phyloP scores from a whole-genome alignment of 2,797 vertebrate species.

The Aeoliscus strigatus region DNA sequence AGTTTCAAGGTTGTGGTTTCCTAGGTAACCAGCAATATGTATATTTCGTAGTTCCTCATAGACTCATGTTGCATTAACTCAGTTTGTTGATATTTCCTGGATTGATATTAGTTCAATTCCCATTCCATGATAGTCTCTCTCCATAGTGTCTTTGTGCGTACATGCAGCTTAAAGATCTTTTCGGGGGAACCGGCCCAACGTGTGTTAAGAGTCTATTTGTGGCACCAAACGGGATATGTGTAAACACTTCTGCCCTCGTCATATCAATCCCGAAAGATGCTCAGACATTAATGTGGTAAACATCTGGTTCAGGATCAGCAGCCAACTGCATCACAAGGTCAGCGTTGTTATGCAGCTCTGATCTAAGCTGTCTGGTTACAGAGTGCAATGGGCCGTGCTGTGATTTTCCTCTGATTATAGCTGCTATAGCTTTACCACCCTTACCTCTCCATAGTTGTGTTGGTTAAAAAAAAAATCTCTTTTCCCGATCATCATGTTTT shows the following conservation, averaged over 20 bases:
- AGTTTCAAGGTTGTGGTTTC: too few species aligned
- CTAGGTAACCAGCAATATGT: too few species aligned
- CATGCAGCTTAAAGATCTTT: too few species aligned
- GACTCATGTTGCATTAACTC: too few species aligned
- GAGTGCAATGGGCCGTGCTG: conserved; percentile 11
- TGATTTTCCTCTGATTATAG: conserved; percentile 11
- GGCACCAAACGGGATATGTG: too few species aligned
- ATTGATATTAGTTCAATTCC: too few species aligned
- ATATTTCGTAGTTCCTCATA: too few species aligned
- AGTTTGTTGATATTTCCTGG: too few species aligned
- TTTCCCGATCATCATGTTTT: conserved; percentile 34
- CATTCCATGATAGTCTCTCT: too few species aligned
- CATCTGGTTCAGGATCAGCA: conserved; percentile 18
- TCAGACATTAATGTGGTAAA: conserved; percentile 23
- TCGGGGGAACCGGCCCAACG: too few species aligned
- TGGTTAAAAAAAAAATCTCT: background rate
- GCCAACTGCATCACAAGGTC: conserved; percentile 4
- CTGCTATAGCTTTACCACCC: conserved; percentile 14
- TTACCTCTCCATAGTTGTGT: conserved; percentile 6
- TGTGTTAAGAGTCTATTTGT: conserved; percentile 2
- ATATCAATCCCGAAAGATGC: conserved; percentile 16
- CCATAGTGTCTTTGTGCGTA: too few species aligned
- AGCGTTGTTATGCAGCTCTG: conserved; percentile 12
- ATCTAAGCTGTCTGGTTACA: conserved; percentile 7
- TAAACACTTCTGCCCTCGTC: conserved; percentile 14